Percentiles rank a stretch among this genome's conserved stretches.
phyloP scores from a whole-genome alignment of 2,113 vertebrate species.

The Spheniscus mendiculus region DNA sequence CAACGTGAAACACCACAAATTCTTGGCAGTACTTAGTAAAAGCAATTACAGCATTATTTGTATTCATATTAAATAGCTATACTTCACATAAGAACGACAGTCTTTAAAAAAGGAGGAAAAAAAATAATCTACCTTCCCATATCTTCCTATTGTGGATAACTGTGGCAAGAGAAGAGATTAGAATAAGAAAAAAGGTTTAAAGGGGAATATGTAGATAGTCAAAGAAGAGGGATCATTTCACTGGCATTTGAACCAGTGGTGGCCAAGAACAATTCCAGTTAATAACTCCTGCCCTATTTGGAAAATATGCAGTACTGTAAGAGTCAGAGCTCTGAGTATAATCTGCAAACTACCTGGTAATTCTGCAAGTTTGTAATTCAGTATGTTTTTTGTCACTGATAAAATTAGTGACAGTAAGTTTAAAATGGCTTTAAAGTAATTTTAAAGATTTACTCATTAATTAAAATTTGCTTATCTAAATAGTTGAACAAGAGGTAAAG shows the following conservation, averaged over 20 bases:
- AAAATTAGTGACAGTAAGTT: not conserved
- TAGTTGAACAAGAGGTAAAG: not conserved
- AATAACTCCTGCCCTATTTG: not conserved
- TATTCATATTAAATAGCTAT: not conserved
- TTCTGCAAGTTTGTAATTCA: not conserved
- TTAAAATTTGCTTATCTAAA: not conserved
- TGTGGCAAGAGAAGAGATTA: not conserved
- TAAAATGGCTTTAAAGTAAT: not conserved
- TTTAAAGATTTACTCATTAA: not conserved
- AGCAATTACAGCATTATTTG: not conserved
- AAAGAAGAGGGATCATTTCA: not conserved
- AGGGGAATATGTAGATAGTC: not conserved
- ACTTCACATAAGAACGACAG: rapidly evolving
- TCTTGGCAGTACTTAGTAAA: not conserved
- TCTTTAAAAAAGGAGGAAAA: not conserved
- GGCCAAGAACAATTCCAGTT: not conserved
- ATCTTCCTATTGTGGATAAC: not conserved
- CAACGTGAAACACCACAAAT: not conserved
- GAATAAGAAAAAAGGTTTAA: not conserved
- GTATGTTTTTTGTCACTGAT: not conserved
- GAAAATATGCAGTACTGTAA: not conserved
- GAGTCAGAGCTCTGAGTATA: not conserved
- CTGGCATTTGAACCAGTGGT: not conserved
- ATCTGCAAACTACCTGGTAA: not conserved
- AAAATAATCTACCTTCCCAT: not conserved